Evolutionary conservation across 2,888 invertebrate genomes (phyloP).

Genomic region (Sphecodes monilicornis): DNA sequence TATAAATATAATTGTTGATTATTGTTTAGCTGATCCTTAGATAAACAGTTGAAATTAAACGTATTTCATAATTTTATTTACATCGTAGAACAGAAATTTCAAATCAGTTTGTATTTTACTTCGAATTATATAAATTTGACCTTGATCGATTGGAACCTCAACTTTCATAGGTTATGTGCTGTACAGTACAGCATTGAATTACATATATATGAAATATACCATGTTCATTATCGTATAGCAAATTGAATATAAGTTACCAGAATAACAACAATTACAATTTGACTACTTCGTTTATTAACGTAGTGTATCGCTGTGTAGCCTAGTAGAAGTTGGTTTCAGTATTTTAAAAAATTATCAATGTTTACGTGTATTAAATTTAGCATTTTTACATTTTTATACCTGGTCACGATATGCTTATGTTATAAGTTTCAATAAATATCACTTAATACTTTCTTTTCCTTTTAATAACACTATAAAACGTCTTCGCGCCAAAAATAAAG

Average conservation of each 20-base stretch:
- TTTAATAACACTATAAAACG: constrained; percentile 39
- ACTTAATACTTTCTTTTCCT: constrained; percentile 1
- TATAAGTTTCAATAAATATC: constrained; percentile 16
- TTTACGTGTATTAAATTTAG: constrained; percentile 3
- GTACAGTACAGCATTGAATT: not conserved
- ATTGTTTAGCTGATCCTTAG: not conserved
- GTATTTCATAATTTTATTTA: not conserved
- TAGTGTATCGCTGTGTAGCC: not conserved
- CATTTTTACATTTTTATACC: constrained; percentile 35
- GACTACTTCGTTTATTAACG: not conserved
- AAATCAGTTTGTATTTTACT: not conserved
- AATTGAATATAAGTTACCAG: not conserved
- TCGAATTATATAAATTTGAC: constrained; percentile 30
- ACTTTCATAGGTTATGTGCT: constrained; percentile 52
- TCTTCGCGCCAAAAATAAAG: constrained; percentile 71
- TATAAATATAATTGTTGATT: not conserved
- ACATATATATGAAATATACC: not conserved
- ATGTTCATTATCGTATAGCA: not conserved
- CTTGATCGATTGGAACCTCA: constrained; percentile 39
- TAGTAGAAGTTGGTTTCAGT: not conserved
- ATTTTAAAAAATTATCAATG: constrained; percentile 7
- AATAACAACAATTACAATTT: constrained; percentile 6
- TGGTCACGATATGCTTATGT: not conserved
- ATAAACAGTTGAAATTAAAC: not conserved
- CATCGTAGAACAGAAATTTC: not conserved